Conservation (phyloP, 2,888 invertebrate genomes). For the Bruchidius siliquastri region DNA sequence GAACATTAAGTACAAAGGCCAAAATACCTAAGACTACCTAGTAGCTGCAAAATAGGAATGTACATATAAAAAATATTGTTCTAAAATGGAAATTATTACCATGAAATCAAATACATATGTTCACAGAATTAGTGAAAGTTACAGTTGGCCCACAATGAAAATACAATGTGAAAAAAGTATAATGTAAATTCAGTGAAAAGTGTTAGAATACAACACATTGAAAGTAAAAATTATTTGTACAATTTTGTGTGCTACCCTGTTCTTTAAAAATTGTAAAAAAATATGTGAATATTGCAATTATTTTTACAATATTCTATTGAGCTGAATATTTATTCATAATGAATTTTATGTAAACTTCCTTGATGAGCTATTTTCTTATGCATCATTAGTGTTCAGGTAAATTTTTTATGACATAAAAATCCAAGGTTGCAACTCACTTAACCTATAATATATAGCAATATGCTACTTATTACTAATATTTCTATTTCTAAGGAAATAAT, state of each 20-base stretch:
- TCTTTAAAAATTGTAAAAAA: neutral
- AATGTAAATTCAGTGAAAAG: no score
- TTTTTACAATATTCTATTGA: neutral
- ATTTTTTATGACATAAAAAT: no score
- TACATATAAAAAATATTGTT: neutral
- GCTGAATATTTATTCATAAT: neutral
- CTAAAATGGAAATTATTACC: neutral
- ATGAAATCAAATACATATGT: neutral
- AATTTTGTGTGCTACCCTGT: neutral
- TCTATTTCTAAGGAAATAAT: neutral
- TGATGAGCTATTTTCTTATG: no score
- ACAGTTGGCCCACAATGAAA: neutral
- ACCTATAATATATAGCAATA: neutral
- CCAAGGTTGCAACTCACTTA: neutral
- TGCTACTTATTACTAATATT: neutral
- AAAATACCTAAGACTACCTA: neutral
- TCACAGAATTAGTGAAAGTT: neutral
- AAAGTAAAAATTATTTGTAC: neutral
- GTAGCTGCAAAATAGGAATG: neutral
- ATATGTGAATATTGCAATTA: neutral
- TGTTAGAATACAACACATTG: neutral
- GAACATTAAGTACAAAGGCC: neutral
- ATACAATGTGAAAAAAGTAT: neutral
- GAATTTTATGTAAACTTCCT: neutral
- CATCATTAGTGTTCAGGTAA: no score